Evolutionary conservation across 2,797 vertebrate genomes (phyloP).

Genomic region (Meda fulgida): DNA sequence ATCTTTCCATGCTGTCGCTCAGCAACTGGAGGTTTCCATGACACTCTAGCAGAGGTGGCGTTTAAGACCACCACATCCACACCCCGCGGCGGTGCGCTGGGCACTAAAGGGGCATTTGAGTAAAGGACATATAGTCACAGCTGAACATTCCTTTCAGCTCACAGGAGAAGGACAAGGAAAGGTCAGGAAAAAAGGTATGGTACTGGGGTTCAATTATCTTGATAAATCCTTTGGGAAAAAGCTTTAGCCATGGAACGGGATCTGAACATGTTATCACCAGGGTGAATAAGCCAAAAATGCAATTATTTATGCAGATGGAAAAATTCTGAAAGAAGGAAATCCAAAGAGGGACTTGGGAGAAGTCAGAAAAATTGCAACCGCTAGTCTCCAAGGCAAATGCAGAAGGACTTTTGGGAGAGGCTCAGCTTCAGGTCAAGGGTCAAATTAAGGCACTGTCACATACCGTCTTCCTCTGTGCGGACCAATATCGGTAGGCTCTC

Average conservation of each 20-base stretch:
- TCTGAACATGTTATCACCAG: not conserved
- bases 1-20: conserved; percentile 93
- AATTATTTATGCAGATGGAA: not conserved
- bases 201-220: conserved; percentile 5
- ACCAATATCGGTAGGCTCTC: conserved; percentile 93
- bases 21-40: conserved; percentile 91
- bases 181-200: conserved; percentile 20
- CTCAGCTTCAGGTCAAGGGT: conserved; percentile 59
- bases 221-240: not conserved
- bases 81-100: conserved; percentile 94
- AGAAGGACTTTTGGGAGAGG: conserved; percentile 16
- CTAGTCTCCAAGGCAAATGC: not conserved
- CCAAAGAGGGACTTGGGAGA: conserved; percentile 13
- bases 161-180: conserved; percentile 18
- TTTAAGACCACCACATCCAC: conserved; percentile 96
- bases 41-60: conserved; percentile 92
- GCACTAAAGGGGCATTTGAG: conserved; percentile 97
- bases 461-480: conserved; percentile 99
- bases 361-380: not conserved
- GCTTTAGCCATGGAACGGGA: not conserved
- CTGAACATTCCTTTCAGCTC: conserved; percentile 24
- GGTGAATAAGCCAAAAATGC: conserved; percentile 64
- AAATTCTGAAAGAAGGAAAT: conserved; percentile 10
- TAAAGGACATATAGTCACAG: conserved; percentile 78
- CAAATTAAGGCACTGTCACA: conserved; percentile 70